Evolutionary conservation across 1,140 invertebrate species (phyloP).

Genomic region (Eupeodes corollae): DNA sequence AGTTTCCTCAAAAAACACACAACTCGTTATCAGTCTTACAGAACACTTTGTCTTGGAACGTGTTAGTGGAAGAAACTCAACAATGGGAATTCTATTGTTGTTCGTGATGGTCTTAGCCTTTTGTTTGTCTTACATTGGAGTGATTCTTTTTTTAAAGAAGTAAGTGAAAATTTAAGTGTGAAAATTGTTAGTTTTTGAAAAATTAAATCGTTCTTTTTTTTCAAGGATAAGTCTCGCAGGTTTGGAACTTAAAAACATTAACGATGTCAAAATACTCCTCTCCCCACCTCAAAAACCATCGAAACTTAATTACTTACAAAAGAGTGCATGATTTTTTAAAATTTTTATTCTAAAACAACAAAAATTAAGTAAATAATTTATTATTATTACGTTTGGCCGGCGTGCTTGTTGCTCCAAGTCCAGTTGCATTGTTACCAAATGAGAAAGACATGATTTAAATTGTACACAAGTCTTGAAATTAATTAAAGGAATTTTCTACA

Average conservation of each 20-base stretch:
- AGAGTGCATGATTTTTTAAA: conserved; percentile 9
- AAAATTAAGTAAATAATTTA: conserved; percentile 2
- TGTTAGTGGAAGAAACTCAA: no score
- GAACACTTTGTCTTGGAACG: no score
- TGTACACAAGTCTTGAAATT: no score
- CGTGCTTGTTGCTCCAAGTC: conserved; percentile 31
- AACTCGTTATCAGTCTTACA: conserved; percentile 1
- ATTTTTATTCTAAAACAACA: neutral
- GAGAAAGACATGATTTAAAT: conserved; percentile 27
- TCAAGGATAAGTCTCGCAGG: conserved; percentile 6
- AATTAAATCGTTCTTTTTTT: conserved; percentile 5
- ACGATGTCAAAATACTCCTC: conserved; percentile 18
- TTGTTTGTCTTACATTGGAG: no score
- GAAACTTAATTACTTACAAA: conserved; percentile 17
- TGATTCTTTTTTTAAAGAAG: no score
- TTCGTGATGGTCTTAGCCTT: no score
- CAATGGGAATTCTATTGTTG: no score
- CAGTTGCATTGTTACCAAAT: conserved; percentile 22
- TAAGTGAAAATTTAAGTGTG: no score
- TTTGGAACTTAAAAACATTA: conserved; percentile 9
- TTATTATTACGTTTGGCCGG: conserved; percentile 30
- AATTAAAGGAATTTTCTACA: no score
- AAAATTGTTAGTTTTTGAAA: no score
- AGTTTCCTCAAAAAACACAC: conserved; percentile 4
- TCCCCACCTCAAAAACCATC: conserved; percentile 4